Conservation (phyloP, 2,888 invertebrate genomes). For the Drosophila mettleri region DNA sequence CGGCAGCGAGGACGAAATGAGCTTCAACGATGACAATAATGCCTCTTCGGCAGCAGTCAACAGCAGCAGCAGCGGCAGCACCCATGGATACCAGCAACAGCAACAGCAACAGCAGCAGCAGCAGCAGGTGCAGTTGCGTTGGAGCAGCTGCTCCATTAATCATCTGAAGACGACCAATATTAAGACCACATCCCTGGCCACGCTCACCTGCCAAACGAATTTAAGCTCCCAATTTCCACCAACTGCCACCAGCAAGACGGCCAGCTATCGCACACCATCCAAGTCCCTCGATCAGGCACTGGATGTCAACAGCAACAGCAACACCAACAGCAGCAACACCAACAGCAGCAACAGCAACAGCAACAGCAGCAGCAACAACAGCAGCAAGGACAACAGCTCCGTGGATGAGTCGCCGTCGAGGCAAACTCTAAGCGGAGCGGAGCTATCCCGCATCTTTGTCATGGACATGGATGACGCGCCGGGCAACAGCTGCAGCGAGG, state of each 20-base stretch:
- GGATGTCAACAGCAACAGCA: constrained; percentile 61
- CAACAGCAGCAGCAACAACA: constrained; percentile 55
- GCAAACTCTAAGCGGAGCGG: constrained; percentile 79
- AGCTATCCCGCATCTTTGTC: constrained; percentile 80
- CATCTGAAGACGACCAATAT: constrained; percentile 84
- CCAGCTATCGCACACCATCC: constrained; percentile 71
- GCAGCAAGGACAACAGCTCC: constrained; percentile 76
- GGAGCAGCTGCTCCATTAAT: constrained; percentile 83
- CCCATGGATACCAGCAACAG: constrained; percentile 36
- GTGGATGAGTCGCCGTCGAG: constrained; percentile 82
- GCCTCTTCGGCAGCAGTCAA: constrained; percentile 45
- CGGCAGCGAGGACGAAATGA: constrained; percentile 82
- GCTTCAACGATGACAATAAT: constrained; percentile 84
- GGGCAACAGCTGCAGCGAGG: constrained; percentile 83
- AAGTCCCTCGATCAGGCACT: constrained; percentile 79
- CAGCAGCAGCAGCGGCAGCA: constrained; percentile 18
- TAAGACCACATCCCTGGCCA: constrained; percentile 84
- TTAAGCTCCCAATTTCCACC: constrained; percentile 61
- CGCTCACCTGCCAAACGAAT: constrained; percentile 82
- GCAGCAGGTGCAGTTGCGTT: constrained; percentile 61
- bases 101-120: constrained; percentile 42
- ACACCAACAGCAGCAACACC: constrained; percentile 8
- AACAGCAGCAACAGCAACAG: constrained; percentile 53
- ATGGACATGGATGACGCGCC: constrained; percentile 81
- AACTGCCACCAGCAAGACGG: constrained; percentile 45